A percentile compares a stretch with the other conserved stretches of the same genome.
phyloP scores from a whole-genome alignment of 2,888 invertebrate genomes.

The Coleophora flavipennella region DNA sequence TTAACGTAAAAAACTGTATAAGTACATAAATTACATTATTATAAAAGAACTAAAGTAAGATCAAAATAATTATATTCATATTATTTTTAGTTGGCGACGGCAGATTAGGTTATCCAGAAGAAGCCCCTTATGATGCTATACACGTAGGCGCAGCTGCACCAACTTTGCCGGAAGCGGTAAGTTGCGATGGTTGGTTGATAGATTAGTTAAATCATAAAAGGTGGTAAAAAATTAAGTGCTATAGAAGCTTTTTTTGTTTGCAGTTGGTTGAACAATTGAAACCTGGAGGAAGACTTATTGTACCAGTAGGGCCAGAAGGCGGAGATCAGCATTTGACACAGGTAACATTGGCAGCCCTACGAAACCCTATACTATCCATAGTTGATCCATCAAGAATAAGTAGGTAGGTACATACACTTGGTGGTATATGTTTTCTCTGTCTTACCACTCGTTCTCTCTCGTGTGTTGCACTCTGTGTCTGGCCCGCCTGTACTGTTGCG shows the following conservation, averaged over 20 bases:
- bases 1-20: too few species aligned
- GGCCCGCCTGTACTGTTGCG: too few species aligned
- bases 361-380: too few species aligned
- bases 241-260: constrained; percentile 12
- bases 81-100: constrained; percentile 86
- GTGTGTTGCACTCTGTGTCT: too few species aligned
- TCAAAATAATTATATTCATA: too few species aligned
- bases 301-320: constrained; percentile 91
- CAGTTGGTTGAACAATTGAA: constrained; percentile 90
- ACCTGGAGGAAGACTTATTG: constrained; percentile 91
- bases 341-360: constrained; percentile 46
- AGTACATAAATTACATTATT: too few species aligned
- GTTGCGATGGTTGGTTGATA: too few species aligned
- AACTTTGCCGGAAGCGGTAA: constrained; percentile 80
- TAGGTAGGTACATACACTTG: too few species aligned
- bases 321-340: constrained; percentile 90
- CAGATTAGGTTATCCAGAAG: constrained; percentile 79
- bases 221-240: neutral
- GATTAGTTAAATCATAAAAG: neutral
- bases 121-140: constrained; percentile 92
- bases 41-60: too few species aligned
- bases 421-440: too few species aligned
- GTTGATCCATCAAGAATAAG: too few species aligned
- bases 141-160: constrained; percentile 94
- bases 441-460: too few species aligned